A percentile compares a stretch with the other conserved stretches of the same genome.
These are phyloP conservation scores for Spisula subtruncata DNA, from an alignment of 2,888 invertebrate genomes.

Conservation along the genomic window DNA sequence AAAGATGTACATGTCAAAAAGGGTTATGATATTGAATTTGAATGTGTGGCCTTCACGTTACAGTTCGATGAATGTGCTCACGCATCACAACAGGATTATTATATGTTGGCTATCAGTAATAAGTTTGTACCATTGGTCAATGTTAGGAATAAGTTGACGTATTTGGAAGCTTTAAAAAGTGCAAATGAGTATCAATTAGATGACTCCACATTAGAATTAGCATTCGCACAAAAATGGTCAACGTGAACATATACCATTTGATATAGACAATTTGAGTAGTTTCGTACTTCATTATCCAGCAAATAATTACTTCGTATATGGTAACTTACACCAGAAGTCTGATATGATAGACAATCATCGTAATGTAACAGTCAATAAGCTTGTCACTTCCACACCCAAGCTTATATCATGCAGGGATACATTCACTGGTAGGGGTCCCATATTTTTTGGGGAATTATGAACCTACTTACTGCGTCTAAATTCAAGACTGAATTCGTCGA, in stretches of 20 bases:
- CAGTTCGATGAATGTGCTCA: slow-evolving; percentile 1
- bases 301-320: neutral
- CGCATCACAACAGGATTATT: neutral
- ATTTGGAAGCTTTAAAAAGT: neutral
- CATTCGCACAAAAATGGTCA: slow-evolving; percentile 9
- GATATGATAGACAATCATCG: neutral
- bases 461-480: neutral
- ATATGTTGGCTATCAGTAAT: neutral
- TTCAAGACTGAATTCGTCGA: neutral
- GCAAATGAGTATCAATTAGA: neutral
- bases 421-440: neutral
- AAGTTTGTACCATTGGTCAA: neutral
- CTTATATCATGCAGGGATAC: neutral
- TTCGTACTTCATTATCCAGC: neutral
- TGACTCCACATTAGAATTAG: neutral
- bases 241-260: neutral
- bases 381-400: neutral
- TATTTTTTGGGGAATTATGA: neutral
- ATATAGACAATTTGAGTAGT: neutral
- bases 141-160: neutral
- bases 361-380: neutral
- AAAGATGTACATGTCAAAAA: neutral
- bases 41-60: neutral
- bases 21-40: slow-evolving; percentile 1
- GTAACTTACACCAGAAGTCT: neutral